A percentile compares a stretch with the other conserved stretches of the same genome.
Evolutionary conservation across 2,797 vertebrate species (phyloP).

Genomic region (Tokudaia tokunoshimensis): DNA sequence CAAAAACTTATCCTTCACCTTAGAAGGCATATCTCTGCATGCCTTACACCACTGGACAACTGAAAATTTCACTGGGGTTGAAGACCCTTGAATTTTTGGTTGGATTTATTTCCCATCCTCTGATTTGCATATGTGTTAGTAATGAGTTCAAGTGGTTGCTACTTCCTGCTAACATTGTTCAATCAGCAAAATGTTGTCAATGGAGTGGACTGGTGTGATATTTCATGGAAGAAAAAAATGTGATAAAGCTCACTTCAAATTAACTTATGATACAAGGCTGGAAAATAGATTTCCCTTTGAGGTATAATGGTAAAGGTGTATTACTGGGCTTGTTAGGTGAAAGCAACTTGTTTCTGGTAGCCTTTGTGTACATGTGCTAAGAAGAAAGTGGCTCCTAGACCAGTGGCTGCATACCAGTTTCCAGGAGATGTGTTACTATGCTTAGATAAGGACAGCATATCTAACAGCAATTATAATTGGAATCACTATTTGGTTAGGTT

Average conservation of each 20-base stretch:
- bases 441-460: background rate
- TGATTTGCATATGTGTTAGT: background rate
- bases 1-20: background rate
- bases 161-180: background rate
- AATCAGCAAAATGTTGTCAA: background rate
- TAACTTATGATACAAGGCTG: background rate
- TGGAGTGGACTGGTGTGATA: background rate
- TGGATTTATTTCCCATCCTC: background rate
- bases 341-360: background rate
- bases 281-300: background rate
- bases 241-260: background rate
- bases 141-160: background rate
- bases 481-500: background rate
- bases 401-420: background rate
- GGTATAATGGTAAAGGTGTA: background rate
- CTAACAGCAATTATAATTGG: background rate
- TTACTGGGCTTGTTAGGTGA: background rate
- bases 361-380: background rate
- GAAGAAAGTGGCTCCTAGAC: background rate
- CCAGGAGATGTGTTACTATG: background rate
- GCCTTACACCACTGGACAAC: background rate
- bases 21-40: background rate
- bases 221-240: background rate
- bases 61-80: background rate
- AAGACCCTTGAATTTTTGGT: background rate